Conservation (phyloP, 2,797 vertebrate species). For the Rallus crepitans region DNA sequence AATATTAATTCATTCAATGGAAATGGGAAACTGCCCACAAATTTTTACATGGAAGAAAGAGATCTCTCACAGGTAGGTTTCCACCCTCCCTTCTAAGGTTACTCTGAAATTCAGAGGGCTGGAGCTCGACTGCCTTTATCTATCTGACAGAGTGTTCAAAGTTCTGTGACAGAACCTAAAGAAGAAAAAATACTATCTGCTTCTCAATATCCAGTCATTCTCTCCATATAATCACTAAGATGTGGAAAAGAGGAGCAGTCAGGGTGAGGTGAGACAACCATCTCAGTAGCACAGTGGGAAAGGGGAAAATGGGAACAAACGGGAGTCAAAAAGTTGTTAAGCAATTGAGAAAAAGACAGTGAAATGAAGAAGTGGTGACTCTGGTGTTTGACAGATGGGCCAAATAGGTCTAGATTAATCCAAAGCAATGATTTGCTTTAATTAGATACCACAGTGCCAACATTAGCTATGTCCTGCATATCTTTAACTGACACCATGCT, state of each 20-base stretch:
- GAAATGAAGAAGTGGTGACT: neutral
- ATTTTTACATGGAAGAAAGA: neutral
- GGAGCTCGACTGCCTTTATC: neutral
- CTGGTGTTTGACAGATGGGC: neutral
- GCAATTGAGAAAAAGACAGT: neutral
- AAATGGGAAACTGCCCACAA: neutral
- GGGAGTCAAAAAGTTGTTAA: neutral
- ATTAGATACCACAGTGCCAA: neutral
- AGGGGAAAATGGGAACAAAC: neutral
- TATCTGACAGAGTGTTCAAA: neutral
- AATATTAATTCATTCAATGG: neutral
- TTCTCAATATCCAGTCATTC: neutral
- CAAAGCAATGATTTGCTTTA: neutral
- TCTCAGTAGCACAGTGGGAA: neutral
- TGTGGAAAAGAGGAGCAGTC: neutral
- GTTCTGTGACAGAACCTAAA: neutral
- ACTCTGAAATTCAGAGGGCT: neutral
- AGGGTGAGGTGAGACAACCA: neutral
- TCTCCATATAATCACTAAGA: neutral
- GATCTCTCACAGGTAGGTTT: neutral
- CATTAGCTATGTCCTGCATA: neutral
- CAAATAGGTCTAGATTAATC: neutral
- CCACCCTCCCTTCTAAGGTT: neutral
- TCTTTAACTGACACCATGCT: neutral
- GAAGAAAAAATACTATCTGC: neutral